Percentiles rank a stretch among this genome's conserved stretches.
Conservation (phyloP, 2,888 invertebrate genomes). For the Antheraea yamamai region DNA sequence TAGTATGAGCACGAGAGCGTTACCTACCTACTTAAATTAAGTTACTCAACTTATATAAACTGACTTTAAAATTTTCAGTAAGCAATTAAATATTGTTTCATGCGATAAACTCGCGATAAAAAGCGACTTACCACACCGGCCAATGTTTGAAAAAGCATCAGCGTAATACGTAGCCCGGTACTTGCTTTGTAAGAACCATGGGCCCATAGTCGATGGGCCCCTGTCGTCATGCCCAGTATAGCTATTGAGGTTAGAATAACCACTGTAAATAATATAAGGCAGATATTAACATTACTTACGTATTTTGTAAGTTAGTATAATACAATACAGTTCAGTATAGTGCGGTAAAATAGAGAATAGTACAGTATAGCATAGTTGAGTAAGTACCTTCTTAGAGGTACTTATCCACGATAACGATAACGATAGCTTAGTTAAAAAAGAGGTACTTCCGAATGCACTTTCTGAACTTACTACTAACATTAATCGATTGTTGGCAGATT, state of each 20-base stretch:
- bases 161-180: conserved; percentile 85
- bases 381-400: background rate
- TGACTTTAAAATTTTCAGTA: too few relatives aligned
- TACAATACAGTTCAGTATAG: too few relatives aligned
- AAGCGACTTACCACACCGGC: conserved; percentile 89
- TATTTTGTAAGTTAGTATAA: background rate
- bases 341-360: too few relatives aligned
- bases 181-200: conserved; percentile 92
- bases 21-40: too few relatives aligned
- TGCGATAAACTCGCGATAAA: background rate
- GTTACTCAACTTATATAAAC: too few relatives aligned
- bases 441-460: background rate
- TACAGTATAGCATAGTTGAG: too few relatives aligned
- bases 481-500: background rate
- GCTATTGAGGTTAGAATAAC: conserved; percentile 83
- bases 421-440: background rate
- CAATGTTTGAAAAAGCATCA: conserved; percentile 92
- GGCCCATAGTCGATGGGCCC: conserved; percentile 96
- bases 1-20: too few relatives aligned
- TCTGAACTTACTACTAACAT: too few relatives aligned
- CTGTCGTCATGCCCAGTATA: conserved; percentile 92
- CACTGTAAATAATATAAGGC: conserved; percentile 71
- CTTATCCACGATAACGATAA: too few relatives aligned
- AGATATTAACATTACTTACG: background rate
- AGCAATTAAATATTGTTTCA: background rate